Evolutionary conservation across 2,113 vertebrate species (phyloP).

Genomic region (Herpetotheres cachinnans): DNA sequence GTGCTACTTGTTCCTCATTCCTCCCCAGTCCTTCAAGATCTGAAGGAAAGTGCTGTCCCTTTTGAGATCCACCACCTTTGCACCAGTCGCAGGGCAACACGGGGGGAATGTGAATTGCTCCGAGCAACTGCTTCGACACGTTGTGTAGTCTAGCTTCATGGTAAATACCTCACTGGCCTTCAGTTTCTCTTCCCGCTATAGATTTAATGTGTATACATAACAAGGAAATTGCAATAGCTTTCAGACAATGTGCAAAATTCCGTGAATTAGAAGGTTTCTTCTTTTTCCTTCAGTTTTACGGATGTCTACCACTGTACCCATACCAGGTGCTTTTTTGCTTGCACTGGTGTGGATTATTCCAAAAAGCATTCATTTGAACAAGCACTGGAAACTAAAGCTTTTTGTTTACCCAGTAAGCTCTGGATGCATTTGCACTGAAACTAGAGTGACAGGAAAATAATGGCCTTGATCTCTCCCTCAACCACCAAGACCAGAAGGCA

Average conservation of each 20-base stretch:
- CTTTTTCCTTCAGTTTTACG: not conserved
- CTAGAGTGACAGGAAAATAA: not conserved
- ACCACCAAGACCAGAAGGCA: not conserved
- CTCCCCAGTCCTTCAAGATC: not conserved
- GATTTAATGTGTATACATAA: not conserved
- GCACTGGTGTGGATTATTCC: not conserved
- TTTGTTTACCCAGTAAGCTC: not conserved
- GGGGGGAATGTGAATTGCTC: fast-evolving
- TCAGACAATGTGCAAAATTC: not conserved
- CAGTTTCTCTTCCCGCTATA: not conserved
- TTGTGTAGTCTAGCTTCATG: not conserved
- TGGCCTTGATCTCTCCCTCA: not conserved
- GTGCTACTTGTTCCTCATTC: not conserved
- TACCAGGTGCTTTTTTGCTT: not conserved
- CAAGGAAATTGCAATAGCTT: not conserved
- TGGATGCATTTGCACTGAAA: not conserved
- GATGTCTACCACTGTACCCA: not conserved
- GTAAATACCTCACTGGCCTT: not conserved
- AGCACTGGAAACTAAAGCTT: not conserved
- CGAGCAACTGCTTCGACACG: not conserved
- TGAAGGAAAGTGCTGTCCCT: not conserved
- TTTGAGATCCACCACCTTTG: not conserved
- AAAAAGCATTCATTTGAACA: not conserved
- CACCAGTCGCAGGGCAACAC: not conserved
- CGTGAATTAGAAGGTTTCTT: not conserved